Conservation (phyloP, 2,797 vertebrate genomes). For the Heteromormyrus szaboi region DNA sequence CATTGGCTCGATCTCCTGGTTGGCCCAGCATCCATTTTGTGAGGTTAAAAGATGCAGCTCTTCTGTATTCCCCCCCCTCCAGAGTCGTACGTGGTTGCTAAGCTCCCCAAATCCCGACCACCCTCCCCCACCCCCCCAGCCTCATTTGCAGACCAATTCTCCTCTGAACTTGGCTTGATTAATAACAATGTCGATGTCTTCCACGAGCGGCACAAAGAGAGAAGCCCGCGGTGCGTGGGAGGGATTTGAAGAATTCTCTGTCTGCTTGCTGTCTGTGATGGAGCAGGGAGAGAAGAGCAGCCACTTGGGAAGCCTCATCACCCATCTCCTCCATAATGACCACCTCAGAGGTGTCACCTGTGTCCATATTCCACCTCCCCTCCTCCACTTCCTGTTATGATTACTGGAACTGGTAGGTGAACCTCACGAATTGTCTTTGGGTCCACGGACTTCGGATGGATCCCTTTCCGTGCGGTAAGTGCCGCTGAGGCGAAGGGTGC, state of each 20-base stretch:
- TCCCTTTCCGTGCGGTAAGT: background rate
- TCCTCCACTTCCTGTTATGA: background rate
- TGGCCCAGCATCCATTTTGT: slow-evolving; percentile 7
- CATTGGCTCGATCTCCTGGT: background rate
- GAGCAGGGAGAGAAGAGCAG: background rate
- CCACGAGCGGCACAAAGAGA: background rate
- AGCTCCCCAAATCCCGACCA: background rate
- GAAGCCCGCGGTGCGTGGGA: background rate
- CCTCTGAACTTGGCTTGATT: background rate
- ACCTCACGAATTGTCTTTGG: background rate
- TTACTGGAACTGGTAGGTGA: background rate
- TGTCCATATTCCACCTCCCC: background rate
- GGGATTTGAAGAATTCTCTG: background rate
- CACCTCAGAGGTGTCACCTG: background rate
- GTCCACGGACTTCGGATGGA: background rate
- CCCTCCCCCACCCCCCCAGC: too few relatives aligned
- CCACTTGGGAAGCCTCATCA: background rate
- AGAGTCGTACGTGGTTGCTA: background rate
- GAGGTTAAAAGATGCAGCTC: background rate
- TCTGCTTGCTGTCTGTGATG: background rate
- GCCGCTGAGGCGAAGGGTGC: background rate
- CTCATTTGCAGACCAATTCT: background rate
- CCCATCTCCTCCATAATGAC: background rate
- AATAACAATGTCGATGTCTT: background rate
- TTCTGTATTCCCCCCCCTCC: background rate